Conservation (phyloP, 2,888 invertebrate genomes). For the Mactromeris polynyma region DNA sequence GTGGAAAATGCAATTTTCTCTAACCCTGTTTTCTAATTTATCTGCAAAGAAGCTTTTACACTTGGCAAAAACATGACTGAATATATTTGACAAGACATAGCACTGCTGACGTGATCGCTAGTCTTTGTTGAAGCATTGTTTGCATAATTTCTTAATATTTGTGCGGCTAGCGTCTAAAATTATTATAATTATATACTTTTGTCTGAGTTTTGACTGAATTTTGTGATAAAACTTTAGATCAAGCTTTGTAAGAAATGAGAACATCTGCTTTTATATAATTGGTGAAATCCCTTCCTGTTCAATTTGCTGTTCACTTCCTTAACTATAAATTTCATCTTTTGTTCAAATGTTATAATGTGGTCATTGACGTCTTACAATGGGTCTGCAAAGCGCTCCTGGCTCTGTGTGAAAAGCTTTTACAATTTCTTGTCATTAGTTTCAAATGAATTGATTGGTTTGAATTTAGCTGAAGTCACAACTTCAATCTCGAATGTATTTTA, state of each 20-base stretch:
- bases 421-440: no score
- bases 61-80: neutral
- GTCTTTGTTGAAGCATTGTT: neutral
- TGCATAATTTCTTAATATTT: neutral
- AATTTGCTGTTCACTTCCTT: neutral
- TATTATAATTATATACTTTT: slow-evolving; percentile 1
- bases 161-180: neutral
- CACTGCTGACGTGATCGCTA: neutral
- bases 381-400: no score
- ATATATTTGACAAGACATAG: neutral
- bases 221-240: neutral
- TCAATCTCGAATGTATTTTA: no score
- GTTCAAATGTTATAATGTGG: neutral
- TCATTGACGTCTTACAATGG: neutral
- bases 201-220: neutral
- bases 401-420: no score
- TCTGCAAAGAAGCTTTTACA: neutral
- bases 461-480: no score
- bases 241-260: neutral
- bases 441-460: no score
- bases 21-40: slow-evolving; percentile 2
- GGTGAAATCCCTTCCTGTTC: neutral
- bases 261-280: slow-evolving; percentile 10
- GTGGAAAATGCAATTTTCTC: neutral
- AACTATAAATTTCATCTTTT: neutral